Evolutionary conservation across 1,140 invertebrate species (phyloP).

Genomic region (Trichonephila clavata): DNA sequence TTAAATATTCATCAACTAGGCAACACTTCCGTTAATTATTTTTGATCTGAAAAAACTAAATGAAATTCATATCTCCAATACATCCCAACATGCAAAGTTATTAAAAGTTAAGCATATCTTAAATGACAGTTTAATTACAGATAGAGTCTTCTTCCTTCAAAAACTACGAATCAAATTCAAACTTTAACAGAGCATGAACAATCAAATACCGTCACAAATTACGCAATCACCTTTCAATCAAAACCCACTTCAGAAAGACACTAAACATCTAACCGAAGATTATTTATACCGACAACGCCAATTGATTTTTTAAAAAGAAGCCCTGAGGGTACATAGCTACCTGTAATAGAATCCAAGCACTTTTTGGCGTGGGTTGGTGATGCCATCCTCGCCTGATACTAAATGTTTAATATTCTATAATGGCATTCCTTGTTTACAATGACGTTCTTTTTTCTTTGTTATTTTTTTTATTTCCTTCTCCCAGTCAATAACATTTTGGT

Average conservation of each 20-base stretch:
- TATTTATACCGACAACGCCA: background rate
- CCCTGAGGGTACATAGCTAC: background rate
- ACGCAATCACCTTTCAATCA: background rate
- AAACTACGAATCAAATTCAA: too few relatives aligned
- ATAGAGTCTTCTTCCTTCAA: too few relatives aligned
- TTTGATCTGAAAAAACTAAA: too few relatives aligned
- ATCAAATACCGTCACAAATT: background rate
- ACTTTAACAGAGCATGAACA: background rate
- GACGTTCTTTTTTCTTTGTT: background rate
- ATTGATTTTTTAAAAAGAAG: slow-evolving; percentile 20
- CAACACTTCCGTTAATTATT: too few relatives aligned
- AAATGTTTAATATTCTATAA: background rate
- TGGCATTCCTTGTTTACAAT: background rate
- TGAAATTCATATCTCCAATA: too few relatives aligned
- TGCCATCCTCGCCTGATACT: slow-evolving; percentile 4
- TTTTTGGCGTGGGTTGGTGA: background rate
- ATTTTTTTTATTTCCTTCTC: background rate
- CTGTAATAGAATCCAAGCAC: background rate
- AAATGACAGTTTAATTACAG: too few relatives aligned
- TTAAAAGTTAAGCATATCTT: too few relatives aligned
- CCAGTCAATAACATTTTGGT: background rate
- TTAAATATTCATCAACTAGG: too few relatives aligned
- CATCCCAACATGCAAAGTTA: too few relatives aligned
- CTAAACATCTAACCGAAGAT: background rate
- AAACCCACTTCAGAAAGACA: slow-evolving; percentile 1